Base-by-base conservation (phyloP, 2,113 vertebrate genomes). In the Mirza zaza region DNA sequence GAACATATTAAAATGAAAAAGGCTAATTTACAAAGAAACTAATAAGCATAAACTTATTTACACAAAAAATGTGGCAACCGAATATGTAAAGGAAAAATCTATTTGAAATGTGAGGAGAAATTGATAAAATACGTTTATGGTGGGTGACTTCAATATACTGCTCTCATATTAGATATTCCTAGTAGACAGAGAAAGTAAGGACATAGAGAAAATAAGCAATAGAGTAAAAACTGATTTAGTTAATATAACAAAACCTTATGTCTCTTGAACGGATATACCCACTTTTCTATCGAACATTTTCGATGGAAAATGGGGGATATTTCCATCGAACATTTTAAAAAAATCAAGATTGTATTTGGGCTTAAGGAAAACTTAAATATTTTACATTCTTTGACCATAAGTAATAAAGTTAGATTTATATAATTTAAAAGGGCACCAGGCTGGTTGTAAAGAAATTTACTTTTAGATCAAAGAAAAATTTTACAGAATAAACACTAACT, bases 351-450 rank as follows among this genome's bases (percentile, higher is more conserved):
- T 75, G 2, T 91, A 29, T 39, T 94, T 87, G 8, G 48, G 50
- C 15, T 77, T 68, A 77, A 85, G 79, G 21, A 57, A 80, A 94
- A 63, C 57, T 25, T 94, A 92, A 87, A 70, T 63, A 68, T 77
- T 91, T 91, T 87, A 42, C 48, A 32, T 91, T 84, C 86, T 91
- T 89, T 77, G 27, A 70, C 52, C 42, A 42, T 39, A 86, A 71
- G 10, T 20, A 91, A 52, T 95, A 81, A 71, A 83, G n/a, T 76
- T 70, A 91, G 75, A 76, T 65, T 82, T 81, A 96, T 71, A 57
- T 73, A 65, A 77, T 86, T 80, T 81, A 50, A 68, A 45, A 91
- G n/a, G 25, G 1, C 61, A 68, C 15, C 13, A 70, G 36, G 57
- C 17, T 21, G 76, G 27, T 75, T 76, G 23, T 68, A 17, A 91